Evolutionary conservation across 2,888 invertebrate genomes (phyloP), one percentile per base, ranked within the genome.

Genomic region (Cerceris ruficornis): DNA sequence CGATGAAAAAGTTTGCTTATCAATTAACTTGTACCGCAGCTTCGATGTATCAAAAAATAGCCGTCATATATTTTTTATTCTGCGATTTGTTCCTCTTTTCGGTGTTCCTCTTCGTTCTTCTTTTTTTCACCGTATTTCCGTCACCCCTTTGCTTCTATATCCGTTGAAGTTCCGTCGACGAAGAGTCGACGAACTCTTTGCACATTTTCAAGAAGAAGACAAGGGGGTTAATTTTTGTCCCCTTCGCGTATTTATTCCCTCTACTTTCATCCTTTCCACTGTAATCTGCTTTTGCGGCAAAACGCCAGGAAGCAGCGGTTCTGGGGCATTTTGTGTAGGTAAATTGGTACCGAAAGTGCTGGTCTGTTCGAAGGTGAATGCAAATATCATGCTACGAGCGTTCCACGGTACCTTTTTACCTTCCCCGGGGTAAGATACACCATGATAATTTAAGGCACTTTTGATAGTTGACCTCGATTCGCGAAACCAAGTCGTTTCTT

Each of bases 341-440:
- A 82, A 83, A 83, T 75, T 72, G 83, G 83, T 82, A 82, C 65
- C 54, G 61, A 71, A 50, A 69, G 57, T 67, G 42, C 67, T 52
- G 50, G 60, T 72, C 65, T 66, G 60, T 60, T 80, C 69, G 55
- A 54, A 64, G 59, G 58, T 79, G 70, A 64, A 83, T 74, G 83
- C 66, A 80, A 73, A 83, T 77, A 59, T 57, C 41, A 50, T 52
- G 71, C 55, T 59, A 54, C 41, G 61, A 61, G 67, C 66, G 28
- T 65, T 67, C 50, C 60, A 42, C 69, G 39, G 46, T 42, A 69
- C 57, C 64, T 67, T 50, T 65, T 39, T 28, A 15, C 8, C 28
- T n/a, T 57, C 57, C 58, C 39, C 7, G 7, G n/a, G 42, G 68
- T 55, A n/a, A 69, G 68, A 67, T 65, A 60, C 58, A 60, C 42